These are phyloP conservation scores for Trypoxylus dichotomus DNA, from an alignment of 1,140 invertebrate species.

Conservation along the genomic window DNA sequence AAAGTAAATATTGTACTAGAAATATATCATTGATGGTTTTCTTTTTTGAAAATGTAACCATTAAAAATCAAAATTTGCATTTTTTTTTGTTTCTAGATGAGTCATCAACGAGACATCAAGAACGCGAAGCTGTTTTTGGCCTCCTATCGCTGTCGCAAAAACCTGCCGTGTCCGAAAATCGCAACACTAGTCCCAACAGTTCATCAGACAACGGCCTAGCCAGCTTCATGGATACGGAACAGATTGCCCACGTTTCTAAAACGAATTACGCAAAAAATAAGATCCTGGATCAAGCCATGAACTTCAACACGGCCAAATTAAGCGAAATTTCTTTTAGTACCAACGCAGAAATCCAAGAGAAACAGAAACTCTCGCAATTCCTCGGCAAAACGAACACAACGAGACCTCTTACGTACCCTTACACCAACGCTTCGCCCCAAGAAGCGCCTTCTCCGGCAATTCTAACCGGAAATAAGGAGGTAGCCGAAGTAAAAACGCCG, in stretches of 20 bases:
- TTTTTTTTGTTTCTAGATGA: conserved; percentile 45
- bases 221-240: conserved; percentile 49
- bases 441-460: neutral
- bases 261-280: conserved; percentile 52
- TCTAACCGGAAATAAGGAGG: neutral
- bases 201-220: neutral
- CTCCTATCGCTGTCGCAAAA: conserved; percentile 75
- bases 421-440: conserved; percentile 36
- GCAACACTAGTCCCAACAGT: conserved; percentile 5
- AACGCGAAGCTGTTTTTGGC: conserved; percentile 87
- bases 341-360: conserved; percentile 29
- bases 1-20: too few relatives aligned
- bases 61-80: too few relatives aligned
- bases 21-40: too few relatives aligned
- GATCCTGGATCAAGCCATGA: conserved; percentile 46
- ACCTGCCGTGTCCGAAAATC: conserved; percentile 30
- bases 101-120: conserved; percentile 61
- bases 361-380: conserved; percentile 37
- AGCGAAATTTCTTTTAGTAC: conserved; percentile 24
- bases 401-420: conserved; percentile 51
- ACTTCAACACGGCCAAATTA: conserved; percentile 34
- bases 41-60: too few relatives aligned
- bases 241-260: conserved; percentile 53
- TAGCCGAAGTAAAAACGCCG: neutral
- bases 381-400: conserved; percentile 44